Base-by-base conservation (phyloP, 1,140 invertebrate genomes). In the Heliconius hewitsoni region DNA sequence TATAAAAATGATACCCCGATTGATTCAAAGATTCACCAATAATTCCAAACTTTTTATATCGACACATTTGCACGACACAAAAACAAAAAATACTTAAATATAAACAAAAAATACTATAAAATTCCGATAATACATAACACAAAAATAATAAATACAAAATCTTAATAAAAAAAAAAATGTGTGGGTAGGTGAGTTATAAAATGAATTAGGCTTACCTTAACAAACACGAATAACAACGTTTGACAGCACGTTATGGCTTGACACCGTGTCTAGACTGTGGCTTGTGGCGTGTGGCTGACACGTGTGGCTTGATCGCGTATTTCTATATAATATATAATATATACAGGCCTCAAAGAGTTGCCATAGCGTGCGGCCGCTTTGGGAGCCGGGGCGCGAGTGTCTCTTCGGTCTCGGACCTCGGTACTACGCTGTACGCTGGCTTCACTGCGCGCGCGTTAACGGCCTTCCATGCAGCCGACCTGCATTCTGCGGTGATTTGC, bases 331-430 rank as follows among this genome's bases (percentile, higher is more conserved):
- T 57, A 57, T 23, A 57, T 57, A 23, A 66, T 30, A 13, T 66
- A 52, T 71, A 78, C 81, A 60, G 78, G 37, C 71, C 71, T 76
- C 74, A 89, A 80, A 82, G 82, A 82, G 82, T 81, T 82, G 86
- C 86, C 89, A 90, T 87, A 78, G 71, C 87, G 86, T 89, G 83
- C 85, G 82, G 37, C n/a, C 85, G 81, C 81, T 78, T 78, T 84
- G 88, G 79, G 72, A 78, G 84, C 83, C 84, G 77, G 82, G 83
- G 79, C 88, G 86, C 88, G 88, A 89, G 85, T 90, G 89, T 27
- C 60, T 27, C 19, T 30, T 27, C 75, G 76, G 82, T 66, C 60
- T 77, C 75, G 77, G 42, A 39, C 75, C 46, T 79, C 71, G 37
- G 72, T 71, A 39, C 73, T 55, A 74, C 50, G 18, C 50, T 66